These are phyloP conservation scores for Drosophila meridiana DNA, from an alignment of 2,888 invertebrate species.

Conservation along the genomic window DNA sequence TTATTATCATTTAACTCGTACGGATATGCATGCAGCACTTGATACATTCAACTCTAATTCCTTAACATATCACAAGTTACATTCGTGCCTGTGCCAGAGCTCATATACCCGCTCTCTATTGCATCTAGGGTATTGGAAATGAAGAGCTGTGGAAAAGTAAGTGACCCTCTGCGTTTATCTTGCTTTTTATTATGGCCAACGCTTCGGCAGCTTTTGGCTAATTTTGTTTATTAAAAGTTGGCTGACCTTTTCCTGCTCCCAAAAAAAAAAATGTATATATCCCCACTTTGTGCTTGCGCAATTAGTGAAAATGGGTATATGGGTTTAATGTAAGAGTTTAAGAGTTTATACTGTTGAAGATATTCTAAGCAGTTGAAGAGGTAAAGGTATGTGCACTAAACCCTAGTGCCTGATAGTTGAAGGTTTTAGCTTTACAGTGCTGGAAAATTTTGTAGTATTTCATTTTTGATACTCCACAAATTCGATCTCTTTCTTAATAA, in stretches of 20 bases:
- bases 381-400: no score
- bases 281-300: background rate
- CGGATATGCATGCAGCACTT: no score
- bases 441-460: no score
- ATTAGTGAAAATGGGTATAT: background rate
- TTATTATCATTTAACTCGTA: background rate
- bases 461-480: background rate
- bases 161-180: slow-evolving; percentile 63
- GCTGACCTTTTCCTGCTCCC: slow-evolving; percentile 56
- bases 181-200: slow-evolving; percentile 68
- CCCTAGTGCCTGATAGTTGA: no score
- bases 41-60: background rate
- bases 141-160: slow-evolving; percentile 27
- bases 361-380: background rate
- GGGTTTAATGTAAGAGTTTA: background rate
- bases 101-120: background rate
- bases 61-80: background rate
- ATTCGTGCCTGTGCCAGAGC: background rate
- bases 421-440: no score
- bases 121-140: background rate
- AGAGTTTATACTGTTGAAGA: background rate
- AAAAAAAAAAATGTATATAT: background rate
- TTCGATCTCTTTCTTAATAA: no score
- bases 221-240: slow-evolving; percentile 80
- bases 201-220: slow-evolving; percentile 64